Evolutionary conservation across 2,888 invertebrate genomes (phyloP).

Genomic region (Volucella inanis): DNA sequence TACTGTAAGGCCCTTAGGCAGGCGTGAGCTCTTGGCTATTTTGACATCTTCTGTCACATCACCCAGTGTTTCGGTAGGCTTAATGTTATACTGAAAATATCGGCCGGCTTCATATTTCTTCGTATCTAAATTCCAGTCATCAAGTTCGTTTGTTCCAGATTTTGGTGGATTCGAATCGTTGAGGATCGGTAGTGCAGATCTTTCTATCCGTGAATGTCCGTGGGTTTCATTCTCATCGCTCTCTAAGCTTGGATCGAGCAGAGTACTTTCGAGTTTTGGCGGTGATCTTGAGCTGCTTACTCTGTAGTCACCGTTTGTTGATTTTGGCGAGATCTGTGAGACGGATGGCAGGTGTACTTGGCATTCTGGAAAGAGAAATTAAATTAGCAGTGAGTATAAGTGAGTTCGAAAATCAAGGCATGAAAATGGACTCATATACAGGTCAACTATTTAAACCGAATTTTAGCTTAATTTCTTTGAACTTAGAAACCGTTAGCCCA

Average conservation of each 20-base stretch:
- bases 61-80: conserved; percentile 80
- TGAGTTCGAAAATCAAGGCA: neutral
- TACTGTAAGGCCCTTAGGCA: conserved; percentile 79
- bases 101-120: conserved; percentile 79
- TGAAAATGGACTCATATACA: neutral
- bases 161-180: conserved; percentile 84
- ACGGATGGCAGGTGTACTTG: conserved; percentile 82
- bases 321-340: conserved; percentile 89
- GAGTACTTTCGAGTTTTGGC: conserved; percentile 78
- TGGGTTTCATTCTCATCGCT: conserved; percentile 80
- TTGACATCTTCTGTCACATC: conserved; percentile 77
- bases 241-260: conserved; percentile 76
- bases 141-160: conserved; percentile 79
- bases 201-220: conserved; percentile 83
- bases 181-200: conserved; percentile 85
- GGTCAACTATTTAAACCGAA: neutral
- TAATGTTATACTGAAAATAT: conserved; percentile 82
- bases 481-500: conserved; percentile 8
- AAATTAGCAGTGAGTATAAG: neutral
- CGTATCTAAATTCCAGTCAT: conserved; percentile 77
- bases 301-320: conserved; percentile 79
- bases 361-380: conserved; percentile 50
- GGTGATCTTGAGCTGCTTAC: conserved; percentile 77
- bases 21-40: conserved; percentile 79
- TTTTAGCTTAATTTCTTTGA: neutral